These are phyloP conservation scores for Gryllus longicercus DNA, from an alignment of 2,888 invertebrate genomes.

Conservation along the genomic window DNA sequence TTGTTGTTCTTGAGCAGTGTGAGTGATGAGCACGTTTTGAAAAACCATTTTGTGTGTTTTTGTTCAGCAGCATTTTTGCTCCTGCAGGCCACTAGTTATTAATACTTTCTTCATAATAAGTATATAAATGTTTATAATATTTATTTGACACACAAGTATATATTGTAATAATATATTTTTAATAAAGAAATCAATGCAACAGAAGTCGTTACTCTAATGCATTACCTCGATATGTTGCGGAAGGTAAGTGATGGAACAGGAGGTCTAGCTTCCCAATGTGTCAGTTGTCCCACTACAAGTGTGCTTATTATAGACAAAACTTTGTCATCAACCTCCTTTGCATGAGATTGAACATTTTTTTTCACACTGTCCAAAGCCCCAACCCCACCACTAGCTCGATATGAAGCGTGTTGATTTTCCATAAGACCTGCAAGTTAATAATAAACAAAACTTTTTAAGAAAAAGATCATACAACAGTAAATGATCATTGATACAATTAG, in stretches of 20 bases:
- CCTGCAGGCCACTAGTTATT: too few species aligned
- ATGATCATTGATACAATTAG: too few species aligned
- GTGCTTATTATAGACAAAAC: slow-evolving; percentile 85
- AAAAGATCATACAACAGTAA: not conserved
- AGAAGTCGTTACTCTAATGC: too few species aligned
- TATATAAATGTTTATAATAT: too few species aligned
- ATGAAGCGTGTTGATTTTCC: slow-evolving; percentile 22
- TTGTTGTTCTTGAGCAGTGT: too few species aligned
- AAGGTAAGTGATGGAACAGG: slow-evolving; percentile 91
- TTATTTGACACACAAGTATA: too few species aligned
- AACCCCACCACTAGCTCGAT: slow-evolving; percentile 43
- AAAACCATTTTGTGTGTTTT: too few species aligned
- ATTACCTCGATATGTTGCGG: slow-evolving; percentile 71
- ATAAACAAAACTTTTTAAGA: not conserved
- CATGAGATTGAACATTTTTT: slow-evolving; percentile 80
- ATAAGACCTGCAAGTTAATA: slow-evolving; percentile 24
- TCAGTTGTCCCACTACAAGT: slow-evolving; percentile 74
- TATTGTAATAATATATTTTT: too few species aligned
- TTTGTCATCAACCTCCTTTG: slow-evolving; percentile 88
- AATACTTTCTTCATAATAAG: too few species aligned
- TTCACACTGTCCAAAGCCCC: slow-evolving; percentile 64
- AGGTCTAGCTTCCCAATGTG: slow-evolving; percentile 89
- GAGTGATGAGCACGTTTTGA: too few species aligned
- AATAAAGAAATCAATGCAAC: too few species aligned
- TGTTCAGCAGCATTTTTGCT: too few species aligned